phyloP scores from a whole-genome alignment of 1,140 invertebrate species.

The Grapholita molesta region DNA sequence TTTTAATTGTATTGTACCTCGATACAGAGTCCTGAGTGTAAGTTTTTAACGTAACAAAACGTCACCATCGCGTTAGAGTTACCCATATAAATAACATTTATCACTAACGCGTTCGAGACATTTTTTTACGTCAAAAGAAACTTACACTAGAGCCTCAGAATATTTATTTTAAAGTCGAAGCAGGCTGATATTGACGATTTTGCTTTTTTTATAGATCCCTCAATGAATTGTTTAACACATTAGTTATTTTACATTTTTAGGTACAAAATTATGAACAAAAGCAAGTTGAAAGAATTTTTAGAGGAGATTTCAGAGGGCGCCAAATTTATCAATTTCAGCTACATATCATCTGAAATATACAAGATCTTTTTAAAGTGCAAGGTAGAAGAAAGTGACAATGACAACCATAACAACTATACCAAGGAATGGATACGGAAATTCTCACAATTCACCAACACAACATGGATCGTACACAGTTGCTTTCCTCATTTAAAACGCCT shows the following conservation, averaged over 20 bases:
- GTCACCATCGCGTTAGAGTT: too few species aligned
- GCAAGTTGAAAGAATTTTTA: slow-evolving; percentile 24
- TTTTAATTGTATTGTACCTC: too few species aligned
- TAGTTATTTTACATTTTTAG: not conserved
- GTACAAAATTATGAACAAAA: slow-evolving; percentile 22
- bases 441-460: slow-evolving; percentile 28
- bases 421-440: slow-evolving; percentile 32
- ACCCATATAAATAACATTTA: too few species aligned
- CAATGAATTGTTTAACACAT: not conserved
- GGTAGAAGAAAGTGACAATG: slow-evolving; percentile 6
- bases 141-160: too few species aligned
- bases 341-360: slow-evolving; percentile 26
- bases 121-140: too few species aligned
- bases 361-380: slow-evolving; percentile 26
- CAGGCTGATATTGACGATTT: too few species aligned
- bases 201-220: too few species aligned
- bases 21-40: too few species aligned
- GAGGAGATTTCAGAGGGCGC: slow-evolving; percentile 26
- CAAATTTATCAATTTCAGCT: slow-evolving; percentile 25
- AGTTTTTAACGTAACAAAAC: too few species aligned
- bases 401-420: slow-evolving; percentile 20
- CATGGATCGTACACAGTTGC: slow-evolving; percentile 25
- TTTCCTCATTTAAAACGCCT: slow-evolving; percentile 25
- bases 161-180: too few species aligned
- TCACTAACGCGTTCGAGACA: too few species aligned